These are phyloP conservation scores for Rhagonycha fulva DNA, from an alignment of 2,888 invertebrate species.

Conservation along the genomic window DNA sequence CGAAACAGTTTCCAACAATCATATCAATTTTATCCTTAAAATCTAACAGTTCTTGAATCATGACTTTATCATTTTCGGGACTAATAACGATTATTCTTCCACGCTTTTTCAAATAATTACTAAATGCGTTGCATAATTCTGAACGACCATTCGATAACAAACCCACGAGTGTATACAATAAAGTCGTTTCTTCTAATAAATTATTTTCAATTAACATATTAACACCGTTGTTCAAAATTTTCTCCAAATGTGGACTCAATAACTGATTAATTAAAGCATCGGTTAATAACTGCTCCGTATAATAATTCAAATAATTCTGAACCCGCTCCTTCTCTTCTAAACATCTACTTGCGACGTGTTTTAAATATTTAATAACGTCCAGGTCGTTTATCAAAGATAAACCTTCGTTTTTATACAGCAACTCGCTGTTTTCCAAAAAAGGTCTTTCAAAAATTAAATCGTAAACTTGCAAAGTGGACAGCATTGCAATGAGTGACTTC, in stretches of 20 bases:
- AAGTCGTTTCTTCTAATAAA: constrained; percentile 78
- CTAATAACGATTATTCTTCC: constrained; percentile 92
- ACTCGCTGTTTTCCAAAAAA: constrained; percentile 86
- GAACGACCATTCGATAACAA: constrained; percentile 85
- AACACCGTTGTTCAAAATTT: constrained; percentile 87
- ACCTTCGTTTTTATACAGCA: constrained; percentile 88
- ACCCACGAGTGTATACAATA: constrained; percentile 83
- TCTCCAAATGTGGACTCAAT: constrained; percentile 82
- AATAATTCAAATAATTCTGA: constrained; percentile 85
- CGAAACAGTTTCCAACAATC: constrained; percentile 86
- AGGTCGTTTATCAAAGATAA: constrained; percentile 84
- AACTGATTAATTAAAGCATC: constrained; percentile 89
- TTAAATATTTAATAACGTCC: constrained; percentile 74
- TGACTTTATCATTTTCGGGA: constrained; percentile 87
- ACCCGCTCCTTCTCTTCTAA: constrained; percentile 89
- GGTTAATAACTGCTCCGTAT: constrained; percentile 82
- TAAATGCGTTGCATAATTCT: constrained; percentile 85
- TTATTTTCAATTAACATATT: constrained; percentile 87
- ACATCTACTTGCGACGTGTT: constrained; percentile 88
- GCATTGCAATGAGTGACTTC: constrained; percentile 90
- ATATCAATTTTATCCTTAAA: constrained; percentile 96
- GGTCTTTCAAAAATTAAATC: constrained; percentile 82
- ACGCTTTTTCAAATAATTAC: constrained; percentile 90
- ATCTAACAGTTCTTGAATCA: constrained; percentile 92
- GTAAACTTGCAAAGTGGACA: constrained; percentile 91